phyloP scores from a whole-genome alignment of 2,797 vertebrate genomes.

The Pterois miles region DNA sequence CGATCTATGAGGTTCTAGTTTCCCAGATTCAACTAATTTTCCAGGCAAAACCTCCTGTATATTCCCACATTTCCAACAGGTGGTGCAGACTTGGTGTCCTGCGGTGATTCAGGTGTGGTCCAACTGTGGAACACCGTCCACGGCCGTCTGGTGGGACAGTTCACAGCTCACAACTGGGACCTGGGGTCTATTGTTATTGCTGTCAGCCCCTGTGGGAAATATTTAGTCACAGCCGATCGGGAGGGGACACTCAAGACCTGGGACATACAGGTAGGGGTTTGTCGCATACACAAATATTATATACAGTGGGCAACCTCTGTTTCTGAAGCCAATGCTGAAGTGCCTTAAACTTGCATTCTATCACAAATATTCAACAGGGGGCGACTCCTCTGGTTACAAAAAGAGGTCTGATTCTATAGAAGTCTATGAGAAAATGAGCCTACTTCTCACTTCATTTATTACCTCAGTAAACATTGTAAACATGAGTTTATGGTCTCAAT shows the following conservation, averaged over 20 bases:
- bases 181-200: slow-evolving; percentile 75
- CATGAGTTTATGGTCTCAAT: no score
- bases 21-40: background rate
- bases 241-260: slow-evolving; percentile 79
- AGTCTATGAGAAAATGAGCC: no score
- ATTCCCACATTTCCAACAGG: slow-evolving; percentile 55
- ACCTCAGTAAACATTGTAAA: no score
- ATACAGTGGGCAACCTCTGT: no score
- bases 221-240: slow-evolving; percentile 80
- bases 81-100: slow-evolving; percentile 77
- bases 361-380: no score
- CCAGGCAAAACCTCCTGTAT: background rate
- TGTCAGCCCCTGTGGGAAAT: slow-evolving; percentile 64
- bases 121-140: slow-evolving; percentile 78
- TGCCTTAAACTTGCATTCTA: no score
- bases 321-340: no score
- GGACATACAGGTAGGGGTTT: slow-evolving; percentile 75
- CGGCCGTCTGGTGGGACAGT: slow-evolving; percentile 74
- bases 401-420: no score
- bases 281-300: no score
- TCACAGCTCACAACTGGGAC: slow-evolving; percentile 75
- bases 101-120: slow-evolving; percentile 82
- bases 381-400: no score
- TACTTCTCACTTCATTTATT: no score
- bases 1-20: background rate